A percentile compares a stretch with the other conserved stretches of the same genome.
These are phyloP conservation scores for Myotis yumanensis DNA, from an alignment of 2,113 vertebrate genomes.

Conservation along the genomic window DNA sequence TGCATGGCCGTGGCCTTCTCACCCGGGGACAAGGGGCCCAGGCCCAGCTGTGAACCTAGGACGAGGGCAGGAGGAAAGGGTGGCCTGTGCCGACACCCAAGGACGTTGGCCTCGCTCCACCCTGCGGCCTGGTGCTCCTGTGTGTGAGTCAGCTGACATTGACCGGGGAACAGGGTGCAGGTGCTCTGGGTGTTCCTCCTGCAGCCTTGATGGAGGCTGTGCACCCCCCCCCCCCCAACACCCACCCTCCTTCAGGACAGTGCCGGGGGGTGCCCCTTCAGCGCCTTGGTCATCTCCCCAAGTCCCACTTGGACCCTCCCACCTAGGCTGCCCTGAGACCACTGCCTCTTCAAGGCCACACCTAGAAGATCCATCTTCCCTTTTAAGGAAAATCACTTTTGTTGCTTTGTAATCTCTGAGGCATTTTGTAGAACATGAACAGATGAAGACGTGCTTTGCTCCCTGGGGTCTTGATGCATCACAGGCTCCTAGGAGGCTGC, in stretches of 20 bases:
- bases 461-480: fast-evolving
- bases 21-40: background rate
- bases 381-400: background rate
- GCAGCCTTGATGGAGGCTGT: background rate
- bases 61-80: background rate
- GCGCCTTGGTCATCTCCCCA: background rate
- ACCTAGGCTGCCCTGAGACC: background rate
- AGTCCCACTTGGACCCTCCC: fast-evolving
- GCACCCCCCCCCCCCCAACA: background rate
- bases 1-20: background rate
- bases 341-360: background rate
- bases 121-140: fast-evolving
- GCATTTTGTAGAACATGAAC: background rate
- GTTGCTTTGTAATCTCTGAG: background rate
- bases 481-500: fast-evolving
- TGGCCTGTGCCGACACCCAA: fast-evolving
- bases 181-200: background rate
- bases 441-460: background rate
- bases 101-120: fast-evolving
- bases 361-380: background rate
- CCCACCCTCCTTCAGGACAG: background rate
- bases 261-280: background rate
- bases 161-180: background rate
- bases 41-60: background rate
- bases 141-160: background rate